Conservation (phyloP, 1,140 invertebrate species). For the Himalopsyche phryganea region DNA sequence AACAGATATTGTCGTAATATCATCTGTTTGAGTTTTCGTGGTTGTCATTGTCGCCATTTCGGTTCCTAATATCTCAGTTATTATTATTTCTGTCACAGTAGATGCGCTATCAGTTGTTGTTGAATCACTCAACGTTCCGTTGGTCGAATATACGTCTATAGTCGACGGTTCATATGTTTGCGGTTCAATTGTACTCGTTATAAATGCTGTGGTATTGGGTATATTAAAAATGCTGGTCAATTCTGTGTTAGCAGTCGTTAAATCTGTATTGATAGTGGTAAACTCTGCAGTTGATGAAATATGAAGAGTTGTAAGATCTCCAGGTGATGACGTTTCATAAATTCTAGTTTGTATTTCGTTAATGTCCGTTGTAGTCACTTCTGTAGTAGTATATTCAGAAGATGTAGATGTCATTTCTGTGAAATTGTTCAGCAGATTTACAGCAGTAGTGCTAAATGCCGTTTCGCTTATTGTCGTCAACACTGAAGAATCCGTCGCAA, state of each 20-base stretch:
- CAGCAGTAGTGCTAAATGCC: background rate
- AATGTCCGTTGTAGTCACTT: background rate
- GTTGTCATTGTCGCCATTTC: slow-evolving; percentile 1
- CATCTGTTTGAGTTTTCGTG: background rate
- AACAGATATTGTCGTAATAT: slow-evolving; percentile 4
- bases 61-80: slow-evolving; percentile 7
- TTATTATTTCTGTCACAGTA: slow-evolving; percentile 2
- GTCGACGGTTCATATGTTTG: background rate
- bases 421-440: slow-evolving; percentile 1
- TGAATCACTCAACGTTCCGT: background rate
- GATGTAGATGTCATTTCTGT: slow-evolving; percentile 13
- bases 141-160: too few species aligned
- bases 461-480: slow-evolving; percentile 4
- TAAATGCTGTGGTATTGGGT: background rate
- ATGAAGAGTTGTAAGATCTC: too few species aligned
- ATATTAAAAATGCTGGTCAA: slow-evolving; percentile 12
- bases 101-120: background rate
- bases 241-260: slow-evolving; percentile 11
- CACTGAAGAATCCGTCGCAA: background rate
- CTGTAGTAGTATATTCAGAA: slow-evolving; percentile 18
- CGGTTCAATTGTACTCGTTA: background rate
- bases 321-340: background rate
- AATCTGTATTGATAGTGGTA: slow-evolving; percentile 1
- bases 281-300: background rate
- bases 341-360: slow-evolving; percentile 5